Percentiles rank a stretch among this genome's conserved stretches.
phyloP scores from a whole-genome alignment of 2,888 invertebrate species.

The Drosophila monieri region DNA sequence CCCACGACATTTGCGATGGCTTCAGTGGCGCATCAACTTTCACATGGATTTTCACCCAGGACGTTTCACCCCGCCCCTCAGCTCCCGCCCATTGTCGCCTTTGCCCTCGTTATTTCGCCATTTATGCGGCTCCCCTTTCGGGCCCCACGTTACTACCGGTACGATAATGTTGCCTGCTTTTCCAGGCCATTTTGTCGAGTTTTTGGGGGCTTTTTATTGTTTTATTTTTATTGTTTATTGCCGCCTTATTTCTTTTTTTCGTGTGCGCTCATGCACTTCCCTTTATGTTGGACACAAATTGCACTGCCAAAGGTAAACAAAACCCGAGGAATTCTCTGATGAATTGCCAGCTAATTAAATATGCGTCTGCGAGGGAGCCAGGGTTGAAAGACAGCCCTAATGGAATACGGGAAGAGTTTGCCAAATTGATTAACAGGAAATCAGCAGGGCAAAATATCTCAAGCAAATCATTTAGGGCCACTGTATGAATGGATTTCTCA shows the following conservation, averaged over 20 bases:
- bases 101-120: conserved; percentile 43
- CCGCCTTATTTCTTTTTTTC: conserved; percentile 65
- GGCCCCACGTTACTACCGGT: conserved; percentile 6
- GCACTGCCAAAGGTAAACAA: conserved; percentile 34
- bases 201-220: conserved; percentile 18
- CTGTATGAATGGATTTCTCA: neutral
- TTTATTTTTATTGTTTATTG: conserved; percentile 68
- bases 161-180: conserved; percentile 49
- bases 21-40: conserved; percentile 19
- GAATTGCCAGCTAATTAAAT: conserved; percentile 67
- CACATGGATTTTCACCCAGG: conserved; percentile 4
- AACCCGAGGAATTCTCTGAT: conserved; percentile 31
- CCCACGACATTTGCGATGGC: conserved; percentile 65
- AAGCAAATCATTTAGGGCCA: too few species aligned
- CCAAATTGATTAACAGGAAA: conserved; percentile 37
- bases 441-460: conserved; percentile 16
- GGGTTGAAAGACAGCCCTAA: neutral
- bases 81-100: conserved; percentile 22
- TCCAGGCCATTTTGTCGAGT: conserved; percentile 45
- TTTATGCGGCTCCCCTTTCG: conserved; percentile 37
- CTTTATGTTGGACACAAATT: conserved; percentile 40
- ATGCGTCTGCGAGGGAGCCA: neutral
- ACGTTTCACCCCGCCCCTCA: conserved; percentile 6
- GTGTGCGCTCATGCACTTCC: conserved; percentile 45
- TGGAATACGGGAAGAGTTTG: neutral